Conservation (phyloP, 2,888 invertebrate genomes). For the Ptilodon capucinus region DNA sequence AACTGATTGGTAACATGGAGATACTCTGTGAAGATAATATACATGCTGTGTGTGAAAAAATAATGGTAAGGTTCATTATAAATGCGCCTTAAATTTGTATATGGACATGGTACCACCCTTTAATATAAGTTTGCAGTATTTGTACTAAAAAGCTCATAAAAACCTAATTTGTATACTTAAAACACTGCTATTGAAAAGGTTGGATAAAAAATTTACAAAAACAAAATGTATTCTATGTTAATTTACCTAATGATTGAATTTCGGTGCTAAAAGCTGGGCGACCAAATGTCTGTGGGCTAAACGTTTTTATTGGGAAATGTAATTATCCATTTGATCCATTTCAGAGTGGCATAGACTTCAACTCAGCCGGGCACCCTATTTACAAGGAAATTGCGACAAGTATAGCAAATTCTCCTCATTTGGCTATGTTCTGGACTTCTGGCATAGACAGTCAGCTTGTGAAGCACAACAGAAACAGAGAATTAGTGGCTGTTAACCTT, state of each 20-base stretch:
- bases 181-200: too few relatives aligned
- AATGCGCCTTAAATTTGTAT: too few relatives aligned
- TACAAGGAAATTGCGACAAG: constrained; percentile 83
- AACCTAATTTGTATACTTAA: too few relatives aligned
- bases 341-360: constrained; percentile 83
- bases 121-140: too few relatives aligned
- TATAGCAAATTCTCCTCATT: constrained; percentile 76
- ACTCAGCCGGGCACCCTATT: constrained; percentile 84
- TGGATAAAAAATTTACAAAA: too few relatives aligned
- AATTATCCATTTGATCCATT: constrained; percentile 34
- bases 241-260: too few relatives aligned
- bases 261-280: too few relatives aligned
- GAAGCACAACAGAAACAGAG: constrained; percentile 81
- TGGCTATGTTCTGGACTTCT: constrained; percentile 81
- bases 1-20: constrained; percentile 79
- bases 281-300: too few relatives aligned
- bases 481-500: constrained; percentile 83
- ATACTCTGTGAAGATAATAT: constrained; percentile 83
- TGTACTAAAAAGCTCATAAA: too few relatives aligned
- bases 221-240: too few relatives aligned
- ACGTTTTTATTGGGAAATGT: not conserved
- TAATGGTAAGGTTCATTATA: constrained; percentile 83
- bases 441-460: constrained; percentile 69
- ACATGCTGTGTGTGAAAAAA: constrained; percentile 79
- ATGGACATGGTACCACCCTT: too few relatives aligned